These are phyloP conservation scores for Xiphias gladius DNA, from an alignment of 2,113 vertebrate species.

Conservation along the genomic window DNA sequence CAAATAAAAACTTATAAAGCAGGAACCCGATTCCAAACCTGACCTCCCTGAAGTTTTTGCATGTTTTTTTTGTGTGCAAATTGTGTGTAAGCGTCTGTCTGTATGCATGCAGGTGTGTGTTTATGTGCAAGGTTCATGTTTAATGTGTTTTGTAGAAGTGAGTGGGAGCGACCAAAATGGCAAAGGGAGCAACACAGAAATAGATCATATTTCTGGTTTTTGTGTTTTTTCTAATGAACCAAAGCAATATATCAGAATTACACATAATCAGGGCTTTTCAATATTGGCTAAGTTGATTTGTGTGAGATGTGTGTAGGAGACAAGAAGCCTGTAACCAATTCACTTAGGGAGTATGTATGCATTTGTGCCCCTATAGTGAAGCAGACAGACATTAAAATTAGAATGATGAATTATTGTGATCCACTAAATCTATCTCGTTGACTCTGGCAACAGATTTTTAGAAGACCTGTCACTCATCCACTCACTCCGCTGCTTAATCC, in stretches of 20 bases:
- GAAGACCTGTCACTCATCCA: conserved; percentile 21
- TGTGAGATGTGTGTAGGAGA: conserved; percentile 75
- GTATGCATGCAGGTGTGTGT: conserved; percentile 14
- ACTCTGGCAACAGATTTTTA: conserved; percentile 51
- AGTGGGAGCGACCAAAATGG: conserved; percentile 82
- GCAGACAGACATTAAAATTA: conserved; percentile 67
- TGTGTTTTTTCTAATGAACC: conserved; percentile 83
- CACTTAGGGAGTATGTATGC: conserved; percentile 69
- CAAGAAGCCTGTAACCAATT: conserved; percentile 61
- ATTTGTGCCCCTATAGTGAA: conserved; percentile 70
- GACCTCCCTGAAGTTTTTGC: conserved; percentile 74
- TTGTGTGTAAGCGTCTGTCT: conserved; percentile 1
- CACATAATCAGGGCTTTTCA: conserved; percentile 78
- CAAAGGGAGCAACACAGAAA: conserved; percentile 77
- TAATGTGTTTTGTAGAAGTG: conserved; percentile 79
- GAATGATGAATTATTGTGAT: conserved; percentile 66
- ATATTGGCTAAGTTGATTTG: conserved; percentile 85
- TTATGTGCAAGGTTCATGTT: conserved; percentile 60
- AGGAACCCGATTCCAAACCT: conserved; percentile 78
- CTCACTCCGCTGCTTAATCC: neutral
- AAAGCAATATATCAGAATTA: conserved; percentile 87
- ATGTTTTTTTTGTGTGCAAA: conserved; percentile 20
- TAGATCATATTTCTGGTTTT: conserved; percentile 81
- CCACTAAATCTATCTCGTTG: conserved; percentile 53
- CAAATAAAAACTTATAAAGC: conserved; percentile 76